phyloP scores from a whole-genome alignment of 2,113 vertebrate genomes.

The Lonchura striata region DNA sequence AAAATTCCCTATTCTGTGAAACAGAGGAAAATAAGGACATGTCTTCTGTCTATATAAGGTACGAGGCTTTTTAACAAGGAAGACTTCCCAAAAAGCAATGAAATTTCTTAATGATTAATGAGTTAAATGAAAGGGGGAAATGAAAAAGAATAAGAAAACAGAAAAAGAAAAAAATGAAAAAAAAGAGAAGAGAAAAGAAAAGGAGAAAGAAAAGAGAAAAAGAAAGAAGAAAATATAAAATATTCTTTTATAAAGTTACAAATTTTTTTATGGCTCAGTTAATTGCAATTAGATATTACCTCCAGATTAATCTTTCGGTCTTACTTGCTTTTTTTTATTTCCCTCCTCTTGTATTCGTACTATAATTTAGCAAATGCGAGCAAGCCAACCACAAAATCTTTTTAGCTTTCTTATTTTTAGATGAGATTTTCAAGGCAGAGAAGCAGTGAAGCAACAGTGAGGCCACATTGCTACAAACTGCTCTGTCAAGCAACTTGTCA shows the following conservation, averaged over 20 bases:
- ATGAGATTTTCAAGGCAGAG: neutral
- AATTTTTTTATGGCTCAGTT: neutral
- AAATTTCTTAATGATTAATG: neutral
- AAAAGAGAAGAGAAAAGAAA: accelerated
- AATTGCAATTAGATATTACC: neutral
- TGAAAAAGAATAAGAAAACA: neutral
- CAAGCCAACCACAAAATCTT: neutral
- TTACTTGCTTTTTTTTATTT: neutral
- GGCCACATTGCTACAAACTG: neutral
- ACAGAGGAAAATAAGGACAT: neutral
- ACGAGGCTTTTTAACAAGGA: neutral
- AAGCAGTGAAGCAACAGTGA: neutral
- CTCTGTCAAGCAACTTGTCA: neutral
- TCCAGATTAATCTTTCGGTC: neutral
- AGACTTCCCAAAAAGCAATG: neutral
- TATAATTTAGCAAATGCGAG: neutral
- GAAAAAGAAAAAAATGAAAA: no score
- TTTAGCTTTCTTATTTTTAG: neutral
- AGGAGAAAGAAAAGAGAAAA: accelerated
- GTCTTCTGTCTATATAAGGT: neutral
- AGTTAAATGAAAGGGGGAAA: neutral
- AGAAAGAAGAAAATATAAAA: neutral
- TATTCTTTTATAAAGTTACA: neutral
- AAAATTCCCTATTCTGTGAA: neutral
- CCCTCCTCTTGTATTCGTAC: neutral